A percentile compares a stretch with the other conserved stretches of the same genome.
phyloP scores from a whole-genome alignment of 2,888 invertebrate species.

The Xylota segnis region DNA sequence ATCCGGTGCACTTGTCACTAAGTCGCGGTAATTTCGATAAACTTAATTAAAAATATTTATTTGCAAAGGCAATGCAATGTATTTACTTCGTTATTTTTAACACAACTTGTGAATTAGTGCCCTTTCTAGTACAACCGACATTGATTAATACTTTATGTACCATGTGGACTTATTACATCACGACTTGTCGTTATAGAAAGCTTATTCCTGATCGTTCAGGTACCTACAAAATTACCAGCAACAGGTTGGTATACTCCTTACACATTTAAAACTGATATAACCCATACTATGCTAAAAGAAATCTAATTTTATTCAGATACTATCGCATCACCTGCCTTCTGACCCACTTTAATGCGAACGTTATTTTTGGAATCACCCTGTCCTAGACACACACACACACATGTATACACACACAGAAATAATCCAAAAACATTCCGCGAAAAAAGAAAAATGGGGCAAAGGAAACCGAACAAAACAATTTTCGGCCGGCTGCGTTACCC shows the following conservation, averaged over 20 bases:
- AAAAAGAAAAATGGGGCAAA: conserved; percentile 60
- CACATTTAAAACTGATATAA: no score
- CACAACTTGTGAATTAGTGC: no score
- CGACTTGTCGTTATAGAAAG: no score
- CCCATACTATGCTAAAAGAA: background rate
- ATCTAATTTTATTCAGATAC: background rate
- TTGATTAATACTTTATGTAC: no score
- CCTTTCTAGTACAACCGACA: no score
- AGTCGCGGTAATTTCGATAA: no score
- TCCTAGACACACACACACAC: conserved; percentile 20
- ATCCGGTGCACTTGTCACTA: no score
- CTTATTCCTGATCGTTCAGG: no score
- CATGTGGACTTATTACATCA: no score
- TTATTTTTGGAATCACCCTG: conserved; percentile 44
- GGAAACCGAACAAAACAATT: conserved; percentile 71
- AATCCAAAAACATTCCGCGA: conserved; percentile 42
- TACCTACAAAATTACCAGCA: background rate
- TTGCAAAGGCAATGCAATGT: no score
- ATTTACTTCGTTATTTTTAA: no score
- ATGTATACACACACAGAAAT: background rate
- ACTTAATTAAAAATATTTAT: no score
- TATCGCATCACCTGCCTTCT: conserved; percentile 14
- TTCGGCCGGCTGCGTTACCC: conserved; percentile 51
- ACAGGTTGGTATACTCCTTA: background rate
- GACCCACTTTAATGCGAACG: conserved; percentile 1